Base-by-base conservation (phyloP, 2,797 vertebrate species). In the Sebastolobus altivelis region DNA sequence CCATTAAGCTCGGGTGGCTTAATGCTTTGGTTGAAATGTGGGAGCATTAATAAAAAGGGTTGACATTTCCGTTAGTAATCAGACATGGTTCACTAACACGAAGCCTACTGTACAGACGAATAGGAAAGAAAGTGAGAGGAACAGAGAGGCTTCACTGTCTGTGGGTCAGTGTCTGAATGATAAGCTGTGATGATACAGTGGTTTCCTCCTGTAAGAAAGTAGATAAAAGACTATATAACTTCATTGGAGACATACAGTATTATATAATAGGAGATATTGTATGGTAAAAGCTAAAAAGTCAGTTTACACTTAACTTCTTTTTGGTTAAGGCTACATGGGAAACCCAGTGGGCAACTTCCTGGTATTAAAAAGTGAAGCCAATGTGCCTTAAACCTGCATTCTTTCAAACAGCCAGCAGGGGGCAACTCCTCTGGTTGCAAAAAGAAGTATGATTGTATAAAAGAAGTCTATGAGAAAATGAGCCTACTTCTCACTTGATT, bases 1-100 rank as follows among this genome's bases (percentile, higher is more conserved):
- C 92, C 89, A 94, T 91, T 92, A 91, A 86, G 72, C 80, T 75
- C 59, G 67, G 25, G 27, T 75, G 80, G 81, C 62, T 77, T 89
- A 85, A 84, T 78, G 78, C 83, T 80, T 66, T 70, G 56, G 62
- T 77, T 85, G 85, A 89, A 86, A 86, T 88, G 87, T 85, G 68
- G 80, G 18, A 77, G 81, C 81, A 67, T 89, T 92, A 83, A 88
- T 89, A 86, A 81, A 87, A 74, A 72, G 74, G 77, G 84, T 68
- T 38, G 70, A 81, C 72, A 63, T 89, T 84, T 87, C 80, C 66
- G 82, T 88, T 72, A 80, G 77, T 72, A 79, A 86, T 91, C 82
- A 80, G 84, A 84, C 82, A 80, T 75, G 85, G 82, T 87, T 83
- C 82, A 65, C 75, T 58, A 83, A 68, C 75, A 80, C 75, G 73